Percentiles rank a stretch among this genome's conserved stretches.
phyloP scores from a whole-genome alignment of 2,888 invertebrate genomes.

The Osmoderma eremita region DNA sequence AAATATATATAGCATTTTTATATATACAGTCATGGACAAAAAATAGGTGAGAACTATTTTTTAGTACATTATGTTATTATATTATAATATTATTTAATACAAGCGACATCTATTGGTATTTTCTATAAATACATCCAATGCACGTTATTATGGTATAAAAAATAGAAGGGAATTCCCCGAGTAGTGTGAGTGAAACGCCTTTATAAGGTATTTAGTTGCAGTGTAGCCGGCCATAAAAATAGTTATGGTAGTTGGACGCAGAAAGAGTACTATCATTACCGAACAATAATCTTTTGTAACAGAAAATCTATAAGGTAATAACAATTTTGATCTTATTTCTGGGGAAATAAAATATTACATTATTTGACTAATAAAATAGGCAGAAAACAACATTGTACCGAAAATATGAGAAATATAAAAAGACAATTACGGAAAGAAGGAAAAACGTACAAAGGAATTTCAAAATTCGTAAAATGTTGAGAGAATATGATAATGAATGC shows the following conservation, averaged over 20 bases:
- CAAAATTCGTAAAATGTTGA: slow-evolving; percentile 7
- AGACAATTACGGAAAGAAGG: slow-evolving; percentile 15
- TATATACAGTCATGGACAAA: no score
- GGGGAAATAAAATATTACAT: neutral
- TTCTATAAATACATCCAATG: slow-evolving; percentile 8
- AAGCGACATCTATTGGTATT: slow-evolving; percentile 7
- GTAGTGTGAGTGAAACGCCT: neutral
- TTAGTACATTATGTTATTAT: no score
- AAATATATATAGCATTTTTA: no score
- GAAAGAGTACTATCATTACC: slow-evolving; percentile 1
- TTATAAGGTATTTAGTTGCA: neutral
- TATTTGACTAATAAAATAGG: neutral
- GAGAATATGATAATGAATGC: neutral
- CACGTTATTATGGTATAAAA: slow-evolving; percentile 2
- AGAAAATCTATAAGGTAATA: neutral
- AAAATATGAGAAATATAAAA: slow-evolving; percentile 10
- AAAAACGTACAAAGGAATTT: slow-evolving; percentile 6
- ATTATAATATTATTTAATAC: neutral
- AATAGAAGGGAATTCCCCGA: slow-evolving; percentile 7
- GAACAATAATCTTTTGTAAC: neutral
- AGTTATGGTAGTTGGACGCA: neutral
- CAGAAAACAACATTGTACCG: slow-evolving; percentile 1
- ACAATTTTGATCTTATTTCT: slow-evolving; percentile 2
- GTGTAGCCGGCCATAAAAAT: slow-evolving; percentile 10
- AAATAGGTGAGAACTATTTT: neutral